Evolutionary conservation across 2,888 invertebrate genomes (phyloP), one percentile per base, ranked within the genome.

Genomic region (Alviniconcha strummeri): DNA sequence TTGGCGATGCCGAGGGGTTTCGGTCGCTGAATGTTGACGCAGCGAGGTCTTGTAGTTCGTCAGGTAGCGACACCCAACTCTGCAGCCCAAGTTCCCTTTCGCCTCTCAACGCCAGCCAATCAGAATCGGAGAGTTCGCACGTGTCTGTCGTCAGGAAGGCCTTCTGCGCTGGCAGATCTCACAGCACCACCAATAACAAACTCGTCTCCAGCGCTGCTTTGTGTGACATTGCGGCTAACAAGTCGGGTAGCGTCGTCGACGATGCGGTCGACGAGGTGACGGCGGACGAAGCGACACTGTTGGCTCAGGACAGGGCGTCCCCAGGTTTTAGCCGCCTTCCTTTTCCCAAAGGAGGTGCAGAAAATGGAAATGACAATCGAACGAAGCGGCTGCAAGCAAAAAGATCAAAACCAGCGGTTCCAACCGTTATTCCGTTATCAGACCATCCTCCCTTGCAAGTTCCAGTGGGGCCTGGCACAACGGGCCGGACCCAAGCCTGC

Each of bases 141-240:
- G 19, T 60, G 15, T 78, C 78, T 60, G 64, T 60, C 5, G 78
- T 57, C 60, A 78, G 36, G 17, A 78, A 78, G 64, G 57, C 69
- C 55, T 36, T 71, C n/a, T 69, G 55, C 80, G n/a, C 19, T 57
- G 13, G 80, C n/a, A 80, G 80, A n/a, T 71, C 71, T 4, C 36
- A 55, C 54, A n/a, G 52, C 80, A 80, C 80, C 6, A 11, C 36
- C 8, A 6, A 69, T 9, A 55, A 69, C 55, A 69, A 71, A 2
- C 55, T 80, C n/a, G 9, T n/a, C 3, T 71, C 80, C 60, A 19
- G 52, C 9, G 17, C 55, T 54, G 75, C 75, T 13, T 75, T 19
- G 19, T 19, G 57, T 11, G 56, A 1, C 75, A 5, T 5, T n/a
- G 5, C 5, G 9, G 13, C 4, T 15, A 74, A 74, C 4, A 52